These are phyloP conservation scores for Phyllostomus discolor DNA, from an alignment of 2,113 vertebrate genomes.

Conservation along the genomic window DNA sequence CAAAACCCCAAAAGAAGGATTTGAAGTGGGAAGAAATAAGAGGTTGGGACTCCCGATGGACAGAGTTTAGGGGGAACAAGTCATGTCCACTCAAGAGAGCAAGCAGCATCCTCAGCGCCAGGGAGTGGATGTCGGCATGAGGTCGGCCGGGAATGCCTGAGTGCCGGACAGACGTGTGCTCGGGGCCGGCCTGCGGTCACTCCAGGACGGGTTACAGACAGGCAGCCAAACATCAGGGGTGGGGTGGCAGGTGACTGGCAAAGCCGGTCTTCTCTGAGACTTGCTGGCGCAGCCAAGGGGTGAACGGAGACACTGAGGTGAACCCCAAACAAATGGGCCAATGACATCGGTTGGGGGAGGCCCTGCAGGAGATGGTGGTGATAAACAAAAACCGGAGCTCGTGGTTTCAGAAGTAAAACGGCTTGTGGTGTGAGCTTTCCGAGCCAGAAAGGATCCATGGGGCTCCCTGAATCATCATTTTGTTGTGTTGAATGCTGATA, in stretches of 20 bases:
- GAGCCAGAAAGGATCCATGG: not conserved
- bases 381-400: not conserved
- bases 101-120: not conserved
- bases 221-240: not conserved
- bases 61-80: not conserved
- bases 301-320: not conserved
- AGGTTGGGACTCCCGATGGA: not conserved
- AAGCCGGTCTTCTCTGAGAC: not conserved
- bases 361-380: not conserved
- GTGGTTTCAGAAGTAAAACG: too few relatives aligned
- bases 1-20: not conserved
- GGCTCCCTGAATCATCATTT: not conserved
- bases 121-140: not conserved
- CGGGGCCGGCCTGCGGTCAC: too few relatives aligned
- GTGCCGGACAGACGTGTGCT: not conserved
- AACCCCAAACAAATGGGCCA: accelerated
- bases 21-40: not conserved
- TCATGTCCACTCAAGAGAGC: not conserved
- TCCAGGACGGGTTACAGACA: not conserved
- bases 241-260: not conserved
- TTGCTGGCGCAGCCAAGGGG: not conserved
- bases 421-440: not conserved
- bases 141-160: not conserved
- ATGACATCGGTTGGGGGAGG: accelerated
- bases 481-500: not conserved